Evolutionary conservation across 2,888 invertebrate species (phyloP), one percentile per base, ranked within the genome.

Genomic region (Phaonia tiefii): DNA sequence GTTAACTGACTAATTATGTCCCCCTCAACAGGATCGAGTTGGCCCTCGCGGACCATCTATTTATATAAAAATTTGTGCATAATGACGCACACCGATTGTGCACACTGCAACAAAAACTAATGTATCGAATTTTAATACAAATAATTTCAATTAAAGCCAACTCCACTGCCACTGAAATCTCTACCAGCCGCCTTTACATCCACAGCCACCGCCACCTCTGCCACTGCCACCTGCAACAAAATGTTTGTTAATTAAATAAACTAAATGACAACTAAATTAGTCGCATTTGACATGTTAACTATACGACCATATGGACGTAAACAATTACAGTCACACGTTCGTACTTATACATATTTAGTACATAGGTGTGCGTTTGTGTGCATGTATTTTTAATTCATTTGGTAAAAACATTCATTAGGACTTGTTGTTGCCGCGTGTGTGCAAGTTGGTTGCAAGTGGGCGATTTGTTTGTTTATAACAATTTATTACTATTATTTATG

Each of bases 231-330:
- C 83, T 80, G 78, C 75, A 70, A 65, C 44, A 70, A 58, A 73
- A 73, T 31, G 80, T 80, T 80, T 82, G 31, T 76, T 79, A 84
- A 84, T 82, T 83, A 86, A 84, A 75, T 81, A 80, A 85, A 82
- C 83, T 83, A 80, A 84, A 82, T 77, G 83, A 84, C 84, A 84
- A 84, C 86, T 85, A 86, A 86, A 85, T 86, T 85, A 85, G 86
- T 85, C 75, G 79, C 79, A 83, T 83, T 84, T 86, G 85, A 87
- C 86, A 86, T 85, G 84, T 84, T 79, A 81, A 75, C 78, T 75
- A 17, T 75, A 17, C 58, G 67, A 65, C 66, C 54, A 56, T 31
- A 31, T 31, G 31, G 42, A 76, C 46, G 51, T 31, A 37, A 1
- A 42, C 39, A 42, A 31, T 31, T 13, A 22, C 22, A 42, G 22